phyloP scores from a whole-genome alignment of 2,797 vertebrate species.

The Acrossocheilus fasciatus region DNA sequence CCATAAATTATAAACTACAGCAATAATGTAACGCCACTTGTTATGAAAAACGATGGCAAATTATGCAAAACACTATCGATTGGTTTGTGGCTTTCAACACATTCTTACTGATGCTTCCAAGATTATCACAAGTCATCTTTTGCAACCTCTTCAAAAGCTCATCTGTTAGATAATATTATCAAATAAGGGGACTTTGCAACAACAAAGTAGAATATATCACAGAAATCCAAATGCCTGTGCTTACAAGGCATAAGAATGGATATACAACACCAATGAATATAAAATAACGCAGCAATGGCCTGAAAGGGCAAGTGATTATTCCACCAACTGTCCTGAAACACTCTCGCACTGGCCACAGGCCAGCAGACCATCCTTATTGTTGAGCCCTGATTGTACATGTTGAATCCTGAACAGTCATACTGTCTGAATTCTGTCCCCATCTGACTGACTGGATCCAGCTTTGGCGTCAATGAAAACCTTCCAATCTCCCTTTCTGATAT shows the following conservation, averaged over 20 bases:
- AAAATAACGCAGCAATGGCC: neutral
- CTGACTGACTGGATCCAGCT: slow-evolving; percentile 7
- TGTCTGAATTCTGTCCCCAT: neutral
- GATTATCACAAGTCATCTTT: neutral
- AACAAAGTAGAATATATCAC: neutral
- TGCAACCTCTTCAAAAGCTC: neutral
- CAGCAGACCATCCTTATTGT: neutral
- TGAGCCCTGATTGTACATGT: slow-evolving; percentile 11
- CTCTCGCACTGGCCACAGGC: neutral
- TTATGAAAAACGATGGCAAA: neutral
- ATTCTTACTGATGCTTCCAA: neutral
- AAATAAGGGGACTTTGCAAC: neutral
- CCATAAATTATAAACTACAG: neutral
- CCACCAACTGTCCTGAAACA: neutral
- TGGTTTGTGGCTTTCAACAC: neutral
- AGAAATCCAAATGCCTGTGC: neutral
- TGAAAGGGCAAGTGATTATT: slow-evolving; percentile 16
- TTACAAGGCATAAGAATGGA: slow-evolving; percentile 1
- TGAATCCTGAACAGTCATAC: neutral
- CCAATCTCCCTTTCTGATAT: neutral
- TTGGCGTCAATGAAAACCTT: slow-evolving; percentile 23
- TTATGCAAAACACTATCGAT: neutral
- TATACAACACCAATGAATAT: neutral
- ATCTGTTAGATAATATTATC: neutral
- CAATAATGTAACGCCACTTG: neutral